Percentiles rank a stretch among this genome's conserved stretches.
Evolutionary conservation across 1,140 invertebrate species (phyloP).

Genomic region (Magallana ariakensis): DNA sequence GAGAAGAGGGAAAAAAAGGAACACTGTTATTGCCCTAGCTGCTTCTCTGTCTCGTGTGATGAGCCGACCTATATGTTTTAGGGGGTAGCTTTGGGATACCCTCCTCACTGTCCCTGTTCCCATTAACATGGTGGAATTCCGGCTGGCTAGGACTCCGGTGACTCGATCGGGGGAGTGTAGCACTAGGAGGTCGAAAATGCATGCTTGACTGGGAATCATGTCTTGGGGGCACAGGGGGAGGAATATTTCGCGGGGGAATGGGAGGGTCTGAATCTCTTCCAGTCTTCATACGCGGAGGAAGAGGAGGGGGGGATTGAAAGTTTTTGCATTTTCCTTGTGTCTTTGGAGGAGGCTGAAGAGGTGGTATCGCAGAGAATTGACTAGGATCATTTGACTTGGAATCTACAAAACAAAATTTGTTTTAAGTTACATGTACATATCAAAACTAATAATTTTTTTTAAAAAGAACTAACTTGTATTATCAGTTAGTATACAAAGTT

Average conservation of each 20-base stretch:
- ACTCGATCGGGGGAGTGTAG: constrained; percentile 54
- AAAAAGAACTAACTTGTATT: no score
- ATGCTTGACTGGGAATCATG: constrained; percentile 82
- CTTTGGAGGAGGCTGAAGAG: constrained; percentile 41
- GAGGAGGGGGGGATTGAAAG: constrained; percentile 39
- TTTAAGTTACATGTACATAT: not conserved
- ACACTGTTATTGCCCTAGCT: constrained; percentile 50
- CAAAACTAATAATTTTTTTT: no score
- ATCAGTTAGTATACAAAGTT: no score
- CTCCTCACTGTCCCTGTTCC: constrained; percentile 48
- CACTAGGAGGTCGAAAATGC: constrained; percentile 72
- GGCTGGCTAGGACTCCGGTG: constrained; percentile 45
- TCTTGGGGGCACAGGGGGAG: constrained; percentile 79
- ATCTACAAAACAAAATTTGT: not conserved
- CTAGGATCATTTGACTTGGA: constrained; percentile 30
- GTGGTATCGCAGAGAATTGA: constrained; percentile 26
- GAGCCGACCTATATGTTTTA: constrained; percentile 62
- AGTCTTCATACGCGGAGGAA: constrained; percentile 40
- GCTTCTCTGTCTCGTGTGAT: constrained; percentile 62
- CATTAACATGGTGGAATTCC: constrained; percentile 54
- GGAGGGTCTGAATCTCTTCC: constrained; percentile 71
- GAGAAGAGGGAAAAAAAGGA: not conserved
- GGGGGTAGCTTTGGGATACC: constrained; percentile 65
- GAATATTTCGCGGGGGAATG: constrained; percentile 58
- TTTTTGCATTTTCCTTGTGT: constrained; percentile 12